These are phyloP conservation scores for Myripristis jacobus DNA, from an alignment of 2,797 vertebrate genomes.

Conservation along the genomic window DNA sequence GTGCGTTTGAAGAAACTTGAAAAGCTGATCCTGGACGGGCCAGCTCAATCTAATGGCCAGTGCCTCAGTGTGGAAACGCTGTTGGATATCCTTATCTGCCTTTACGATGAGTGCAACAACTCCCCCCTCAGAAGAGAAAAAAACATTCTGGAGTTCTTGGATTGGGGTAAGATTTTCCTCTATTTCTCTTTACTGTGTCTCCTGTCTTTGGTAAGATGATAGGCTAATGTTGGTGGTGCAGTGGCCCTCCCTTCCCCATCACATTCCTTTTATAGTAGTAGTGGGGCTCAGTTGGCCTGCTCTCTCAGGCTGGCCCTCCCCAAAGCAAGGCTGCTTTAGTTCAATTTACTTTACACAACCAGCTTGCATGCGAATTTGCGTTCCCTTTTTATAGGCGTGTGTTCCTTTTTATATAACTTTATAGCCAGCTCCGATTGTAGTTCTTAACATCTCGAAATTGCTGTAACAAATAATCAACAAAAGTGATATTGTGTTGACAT, in stretches of 20 bases:
- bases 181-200: conserved; percentile 31
- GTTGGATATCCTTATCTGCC: conserved; percentile 97
- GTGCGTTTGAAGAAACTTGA: conserved; percentile 99
- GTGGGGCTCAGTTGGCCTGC: conserved; percentile 69
- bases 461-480: background rate
- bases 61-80: conserved; percentile 96
- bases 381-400: conserved; percentile 36
- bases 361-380: conserved; percentile 47
- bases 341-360: conserved; percentile 3
- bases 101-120: conserved; percentile 98
- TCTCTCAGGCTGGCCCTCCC: conserved; percentile 54
- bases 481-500: conserved; percentile 7
- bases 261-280: conserved; percentile 83
- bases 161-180: conserved; percentile 91
- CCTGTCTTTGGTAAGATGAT: conserved; percentile 66
- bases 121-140: conserved; percentile 97
- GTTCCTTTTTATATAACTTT: conserved; percentile 32
- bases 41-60: conserved; percentile 89
- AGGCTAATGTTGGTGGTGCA: conserved; percentile 71
- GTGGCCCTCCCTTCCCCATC: conserved; percentile 77
- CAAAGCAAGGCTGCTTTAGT: conserved; percentile 41
- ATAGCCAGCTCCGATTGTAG: background rate
- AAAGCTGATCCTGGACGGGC: conserved; percentile 95
- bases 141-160: conserved; percentile 95
- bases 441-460: conserved; percentile 8